Evolutionary conservation across 2,797 vertebrate genomes (phyloP).

Genomic region (Spea hammondii): DNA sequence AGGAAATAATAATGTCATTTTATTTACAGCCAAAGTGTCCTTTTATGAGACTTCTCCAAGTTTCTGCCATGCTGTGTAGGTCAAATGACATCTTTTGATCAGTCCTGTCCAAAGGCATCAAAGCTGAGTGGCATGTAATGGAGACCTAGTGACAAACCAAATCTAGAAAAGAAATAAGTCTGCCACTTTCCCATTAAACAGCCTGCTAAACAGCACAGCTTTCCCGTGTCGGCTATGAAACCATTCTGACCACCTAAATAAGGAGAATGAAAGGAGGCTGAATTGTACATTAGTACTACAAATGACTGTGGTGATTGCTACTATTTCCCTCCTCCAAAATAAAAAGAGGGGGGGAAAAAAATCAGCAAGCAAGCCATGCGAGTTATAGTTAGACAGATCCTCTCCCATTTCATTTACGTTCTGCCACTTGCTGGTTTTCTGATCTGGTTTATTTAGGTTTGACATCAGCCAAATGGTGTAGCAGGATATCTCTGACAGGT

Average conservation of each 20-base stretch:
- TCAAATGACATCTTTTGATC: conserved; percentile 99
- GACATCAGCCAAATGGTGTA: conserved; percentile 93
- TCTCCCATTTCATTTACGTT: conserved; percentile 78
- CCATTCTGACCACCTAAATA: conserved; percentile 94
- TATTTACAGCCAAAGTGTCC: conserved; percentile 99
- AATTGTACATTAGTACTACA: conserved; percentile 99
- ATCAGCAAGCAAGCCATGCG: conserved; percentile 74
- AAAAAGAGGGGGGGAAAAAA: conserved; percentile 71
- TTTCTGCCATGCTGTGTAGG: conserved; percentile 95
- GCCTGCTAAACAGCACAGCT: conserved; percentile 91
- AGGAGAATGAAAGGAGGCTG: conserved; percentile 96
- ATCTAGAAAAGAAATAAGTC: conserved; percentile 99
- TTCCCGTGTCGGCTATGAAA: conserved; percentile 73
- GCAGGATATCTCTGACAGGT: conserved; percentile 87
- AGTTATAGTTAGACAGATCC: conserved; percentile 75
- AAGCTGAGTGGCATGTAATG: conserved; percentile 99
- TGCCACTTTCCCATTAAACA: conserved; percentile 99
- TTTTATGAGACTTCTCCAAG: conserved; percentile 85
- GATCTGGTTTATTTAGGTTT: conserved; percentile 97
- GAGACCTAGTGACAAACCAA: conserved; percentile 99
- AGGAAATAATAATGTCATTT: conserved; percentile 99
- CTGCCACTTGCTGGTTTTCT: conserved; percentile 88
- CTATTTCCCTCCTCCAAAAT: conserved; percentile 74
- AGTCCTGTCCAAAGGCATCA: conserved; percentile 99
- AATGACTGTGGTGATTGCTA: conserved; percentile 97